Base-by-base conservation (phyloP, 2,888 invertebrate genomes). In the Acleris sparsana region DNA sequence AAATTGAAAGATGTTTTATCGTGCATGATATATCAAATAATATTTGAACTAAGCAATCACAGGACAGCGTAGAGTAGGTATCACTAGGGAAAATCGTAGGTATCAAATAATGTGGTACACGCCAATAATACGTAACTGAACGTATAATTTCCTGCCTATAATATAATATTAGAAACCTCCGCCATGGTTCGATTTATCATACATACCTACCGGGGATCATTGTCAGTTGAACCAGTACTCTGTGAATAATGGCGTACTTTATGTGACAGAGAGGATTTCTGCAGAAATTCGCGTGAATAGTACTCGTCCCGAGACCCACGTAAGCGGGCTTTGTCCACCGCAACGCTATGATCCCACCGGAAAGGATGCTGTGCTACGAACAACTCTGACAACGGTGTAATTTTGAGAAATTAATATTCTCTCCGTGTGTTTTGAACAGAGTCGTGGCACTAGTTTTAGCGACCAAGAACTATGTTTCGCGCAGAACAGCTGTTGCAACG, bases 221-320 rank as follows among this genome's bases (percentile, higher is more conserved):
- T 77, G 85, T 84, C 83, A 80, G 78, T 79, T 78, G 77, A 79
- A 84, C 80, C 82, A 77, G 78, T 77, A 75, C 75, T 73, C 73
- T 73, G 78, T 86, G 87, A 88, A 84, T 89, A 87, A 88, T 87
- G 85, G 88, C 86, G 83, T 83, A 85, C 80, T 88, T 84, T 83
- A 81, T 83, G 74, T 84, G 86, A 86, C 86, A 84, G 80, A 74
- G 75, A 77, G 85, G 84, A 85, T 87, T 87, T 80, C 70, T 72
- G 75, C 79, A 78, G 82, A 83, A 80, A 85, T 85, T 84, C 79
- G 77, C 79, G 80, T 84, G 87, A 86, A 85, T 84, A 79, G 79
- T 73, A 79, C 76, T 51, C 76, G 74, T 71, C 68, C 65, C 67
- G 70, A 70, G 67, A 75, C 72, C 71, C 70, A 55, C 69, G 63